Evolutionary conservation across 2,113 vertebrate species (phyloP), one percentile per base, ranked within the genome.

Genomic region (Prionailurus bengalensis): DNA sequence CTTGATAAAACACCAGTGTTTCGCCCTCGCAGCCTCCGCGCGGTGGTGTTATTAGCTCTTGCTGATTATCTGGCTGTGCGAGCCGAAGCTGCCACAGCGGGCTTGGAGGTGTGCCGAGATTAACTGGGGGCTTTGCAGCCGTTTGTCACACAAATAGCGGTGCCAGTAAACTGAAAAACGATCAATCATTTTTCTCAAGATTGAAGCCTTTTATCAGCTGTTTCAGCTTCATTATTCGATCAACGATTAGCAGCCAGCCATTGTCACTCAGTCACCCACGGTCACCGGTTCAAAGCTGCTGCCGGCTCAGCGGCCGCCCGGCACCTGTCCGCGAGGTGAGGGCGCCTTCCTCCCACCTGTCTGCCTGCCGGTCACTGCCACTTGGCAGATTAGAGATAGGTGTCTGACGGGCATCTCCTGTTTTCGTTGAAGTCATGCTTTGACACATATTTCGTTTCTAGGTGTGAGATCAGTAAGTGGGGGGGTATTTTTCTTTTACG

Each of bases 141-240:
- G 99, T 99, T 99, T 99, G 98, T 99, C 99, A 99, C 98, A 96
- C 98, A 98, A 99, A 99, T 98, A 98, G 98, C 98, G 36, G 98
- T 98, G 98, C 98, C 99, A 98, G 98, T 98, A 99, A 99, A 99
- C 99, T 99, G 99, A 99, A 99, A 99, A 99, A 98, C 98, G 98
- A 99, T 99, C 99, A 99, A 99, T 99, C 99, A 99, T 99, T 98
- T 98, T 98, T 95, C 88, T 99, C 97, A 93, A 97, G 99, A 99
- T 99, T 99, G 99, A 99, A 99, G 99, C 99, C 99, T 99, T 99
- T 99, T 99, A 99, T 99, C 99, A 99, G 99, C 98, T 99, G 99
- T 99, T 99, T 99, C 99, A 99, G 99, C 99, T 99, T 98, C 99
- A 99, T 99, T 99, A 99, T 99, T 99, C 99, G 99, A 95, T 99